phyloP scores from a whole-genome alignment of 2,113 vertebrate genomes.

The Piaya cayana region DNA sequence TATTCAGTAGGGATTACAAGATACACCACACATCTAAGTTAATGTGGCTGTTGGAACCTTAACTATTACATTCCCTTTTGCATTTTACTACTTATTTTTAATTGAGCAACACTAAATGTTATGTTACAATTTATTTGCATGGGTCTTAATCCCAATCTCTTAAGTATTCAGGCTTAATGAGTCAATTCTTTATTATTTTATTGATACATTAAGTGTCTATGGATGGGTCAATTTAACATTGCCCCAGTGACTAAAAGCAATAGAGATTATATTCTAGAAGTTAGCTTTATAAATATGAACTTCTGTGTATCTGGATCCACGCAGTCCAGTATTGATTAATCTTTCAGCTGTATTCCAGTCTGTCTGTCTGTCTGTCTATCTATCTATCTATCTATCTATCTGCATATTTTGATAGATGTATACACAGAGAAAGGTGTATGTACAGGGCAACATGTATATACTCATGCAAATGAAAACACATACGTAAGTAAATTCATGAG shows the following conservation, averaged over 20 bases:
- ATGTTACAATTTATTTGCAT: neutral
- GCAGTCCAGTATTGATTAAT: neutral
- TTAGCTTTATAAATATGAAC: neutral
- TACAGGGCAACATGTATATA: neutral
- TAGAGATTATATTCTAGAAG: neutral
- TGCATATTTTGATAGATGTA: neutral
- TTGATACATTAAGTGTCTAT: neutral
- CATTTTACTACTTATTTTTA: slow-evolving; percentile 12
- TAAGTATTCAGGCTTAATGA: neutral
- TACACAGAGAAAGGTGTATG: neutral
- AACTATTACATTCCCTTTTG: neutral
- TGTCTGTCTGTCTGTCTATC: neutral
- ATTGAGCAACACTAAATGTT: neutral
- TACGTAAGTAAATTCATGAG: neutral
- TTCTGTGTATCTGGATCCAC: neutral
- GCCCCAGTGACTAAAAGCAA: neutral
- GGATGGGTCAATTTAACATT: neutral
- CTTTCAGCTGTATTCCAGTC: neutral
- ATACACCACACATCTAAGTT: neutral
- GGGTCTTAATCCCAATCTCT: neutral
- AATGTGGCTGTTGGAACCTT: neutral
- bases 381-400: neutral
- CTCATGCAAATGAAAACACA: neutral
- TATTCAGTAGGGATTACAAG: neutral
- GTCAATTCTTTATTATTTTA: neutral